phyloP scores from a whole-genome alignment of 2,888 invertebrate species.

The Caenorhabditis doughertyi region DNA sequence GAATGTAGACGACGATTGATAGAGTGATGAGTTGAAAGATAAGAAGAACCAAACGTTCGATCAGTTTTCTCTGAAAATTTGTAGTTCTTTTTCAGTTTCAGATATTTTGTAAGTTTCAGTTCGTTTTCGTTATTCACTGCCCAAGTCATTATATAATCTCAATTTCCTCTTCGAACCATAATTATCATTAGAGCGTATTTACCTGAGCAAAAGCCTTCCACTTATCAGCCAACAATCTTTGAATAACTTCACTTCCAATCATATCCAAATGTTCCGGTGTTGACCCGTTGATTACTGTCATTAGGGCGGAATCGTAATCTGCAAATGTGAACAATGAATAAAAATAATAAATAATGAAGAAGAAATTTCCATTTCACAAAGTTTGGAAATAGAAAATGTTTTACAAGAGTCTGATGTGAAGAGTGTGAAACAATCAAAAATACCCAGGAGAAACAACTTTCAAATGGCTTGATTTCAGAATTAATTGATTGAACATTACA shows the following conservation, averaged over 20 bases:
- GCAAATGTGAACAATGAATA: slow-evolving; percentile 59
- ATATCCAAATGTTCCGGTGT: slow-evolving; percentile 98
- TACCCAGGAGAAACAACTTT: too few species aligned
- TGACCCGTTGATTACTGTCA: slow-evolving; percentile 96
- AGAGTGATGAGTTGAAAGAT: slow-evolving; percentile 92
- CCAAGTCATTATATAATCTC: not conserved
- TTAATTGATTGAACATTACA: too few species aligned
- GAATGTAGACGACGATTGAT: slow-evolving; percentile 92
- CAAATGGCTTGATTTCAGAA: too few species aligned
- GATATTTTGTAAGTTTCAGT: not conserved
- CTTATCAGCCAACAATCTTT: slow-evolving; percentile 96
- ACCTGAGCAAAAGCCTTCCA: slow-evolving; percentile 97
- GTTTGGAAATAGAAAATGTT: not conserved
- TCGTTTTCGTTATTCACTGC: too few species aligned
- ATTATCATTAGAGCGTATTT: too few species aligned
- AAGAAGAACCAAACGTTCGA: slow-evolving; percentile 92
- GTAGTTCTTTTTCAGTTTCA: not conserved
- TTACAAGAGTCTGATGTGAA: too few species aligned
- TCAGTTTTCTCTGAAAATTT: slow-evolving; percentile 90
- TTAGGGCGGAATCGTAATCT: slow-evolving; percentile 99
- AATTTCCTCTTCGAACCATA: too few species aligned
- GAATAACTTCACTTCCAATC: slow-evolving; percentile 98
- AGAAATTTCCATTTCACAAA: not conserved
- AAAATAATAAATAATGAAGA: not conserved
- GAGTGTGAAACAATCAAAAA: too few species aligned